Conservation (phyloP, 2,797 vertebrate species). For the Cheirogaleus major region DNA sequence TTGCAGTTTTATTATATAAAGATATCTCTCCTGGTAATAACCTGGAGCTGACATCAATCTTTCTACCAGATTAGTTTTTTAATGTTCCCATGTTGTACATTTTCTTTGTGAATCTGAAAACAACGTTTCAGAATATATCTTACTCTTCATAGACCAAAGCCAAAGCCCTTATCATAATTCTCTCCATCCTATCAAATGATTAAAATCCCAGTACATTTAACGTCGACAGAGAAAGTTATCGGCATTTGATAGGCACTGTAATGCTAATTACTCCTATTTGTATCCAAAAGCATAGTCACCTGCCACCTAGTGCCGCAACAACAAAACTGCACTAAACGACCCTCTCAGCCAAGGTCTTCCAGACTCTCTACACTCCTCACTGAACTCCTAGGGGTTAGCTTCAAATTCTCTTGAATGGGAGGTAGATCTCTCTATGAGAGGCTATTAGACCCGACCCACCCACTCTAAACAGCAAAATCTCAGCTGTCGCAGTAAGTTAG, state of each 20-base stretch:
- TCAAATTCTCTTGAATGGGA: not conserved
- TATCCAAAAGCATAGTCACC: not conserved
- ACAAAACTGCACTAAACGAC: conserved; percentile 9
- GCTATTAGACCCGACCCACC: not conserved
- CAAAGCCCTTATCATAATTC: not conserved
- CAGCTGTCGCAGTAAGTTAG: not conserved
- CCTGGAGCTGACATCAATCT: conserved; percentile 3
- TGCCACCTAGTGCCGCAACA: conserved; percentile 67
- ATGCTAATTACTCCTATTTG: not conserved
- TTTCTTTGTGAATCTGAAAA: conserved; percentile 52
- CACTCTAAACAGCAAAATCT: not conserved
- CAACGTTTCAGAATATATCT: conserved; percentile 32
- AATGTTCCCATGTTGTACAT: conserved; percentile 4
- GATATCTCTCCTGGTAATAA: not conserved
- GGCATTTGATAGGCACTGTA: not conserved
- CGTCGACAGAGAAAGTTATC: conserved; percentile 20
- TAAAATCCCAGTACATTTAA: conserved; percentile 17
- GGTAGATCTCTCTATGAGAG: not conserved
- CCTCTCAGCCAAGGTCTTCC: not conserved
- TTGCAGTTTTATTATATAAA: conserved; percentile 28
- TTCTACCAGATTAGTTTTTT: conserved; percentile 20
- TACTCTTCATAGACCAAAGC: not conserved
- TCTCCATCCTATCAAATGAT: conserved; percentile 17
- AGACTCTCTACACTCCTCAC: not conserved
- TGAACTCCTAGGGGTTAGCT: not conserved